Evolutionary conservation across 1,140 invertebrate species (phyloP).

Genomic region (Cherax quadricarinatus): DNA sequence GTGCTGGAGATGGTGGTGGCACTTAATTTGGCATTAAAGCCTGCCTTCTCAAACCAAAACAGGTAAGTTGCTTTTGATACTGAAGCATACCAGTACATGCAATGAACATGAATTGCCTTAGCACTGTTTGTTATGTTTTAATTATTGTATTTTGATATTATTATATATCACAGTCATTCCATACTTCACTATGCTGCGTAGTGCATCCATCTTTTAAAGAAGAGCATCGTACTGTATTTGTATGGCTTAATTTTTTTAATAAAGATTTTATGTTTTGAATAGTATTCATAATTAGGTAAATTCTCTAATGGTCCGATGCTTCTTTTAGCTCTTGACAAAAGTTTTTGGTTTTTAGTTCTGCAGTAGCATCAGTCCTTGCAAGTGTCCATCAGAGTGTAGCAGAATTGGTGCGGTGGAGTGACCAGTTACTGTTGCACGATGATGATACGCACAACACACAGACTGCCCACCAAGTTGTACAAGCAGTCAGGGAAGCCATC

Average conservation of each 20-base stretch:
- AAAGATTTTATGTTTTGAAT: not conserved
- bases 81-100: not conserved
- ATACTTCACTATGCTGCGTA: not conserved
- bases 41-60: conserved; percentile 84
- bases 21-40: conserved; percentile 86
- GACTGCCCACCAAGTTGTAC: conserved; percentile 44
- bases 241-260: not conserved
- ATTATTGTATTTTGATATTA: not conserved
- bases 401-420: conserved; percentile 64
- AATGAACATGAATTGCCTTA: not conserved
- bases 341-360: conserved; percentile 24
- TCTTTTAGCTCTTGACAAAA: not conserved
- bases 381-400: conserved; percentile 58
- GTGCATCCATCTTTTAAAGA: not conserved
- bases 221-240: not conserved
- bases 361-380: conserved; percentile 51
- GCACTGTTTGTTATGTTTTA: not conserved
- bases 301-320: not conserved
- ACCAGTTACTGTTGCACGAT: conserved; percentile 47
- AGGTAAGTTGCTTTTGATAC: conserved; percentile 79
- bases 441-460: conserved; percentile 54
- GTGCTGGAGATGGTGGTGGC: conserved; percentile 93
- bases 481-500: conserved; percentile 56
- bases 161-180: not conserved
- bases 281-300: not conserved